Conservation (phyloP, 2,113 vertebrate genomes). For the Psettodes erumei region DNA sequence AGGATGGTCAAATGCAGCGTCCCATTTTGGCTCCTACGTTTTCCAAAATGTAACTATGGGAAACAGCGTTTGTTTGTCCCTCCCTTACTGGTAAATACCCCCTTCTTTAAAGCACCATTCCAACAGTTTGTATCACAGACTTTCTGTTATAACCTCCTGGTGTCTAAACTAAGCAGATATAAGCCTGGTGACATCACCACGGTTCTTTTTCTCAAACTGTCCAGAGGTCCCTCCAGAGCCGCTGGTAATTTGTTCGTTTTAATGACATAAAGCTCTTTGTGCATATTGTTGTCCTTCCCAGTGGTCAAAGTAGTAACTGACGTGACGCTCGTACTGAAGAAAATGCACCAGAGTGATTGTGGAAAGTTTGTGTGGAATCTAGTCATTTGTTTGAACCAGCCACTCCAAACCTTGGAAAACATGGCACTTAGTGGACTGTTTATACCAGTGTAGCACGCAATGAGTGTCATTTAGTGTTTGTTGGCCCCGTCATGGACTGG, state of each 20-base stretch:
- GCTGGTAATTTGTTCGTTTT: too few species aligned
- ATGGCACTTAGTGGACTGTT: constrained; percentile 15
- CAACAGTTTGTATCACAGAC: not conserved
- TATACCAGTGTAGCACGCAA: constrained; percentile 16
- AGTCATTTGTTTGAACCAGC: not conserved
- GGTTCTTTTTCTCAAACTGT: not conserved
- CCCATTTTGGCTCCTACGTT: not conserved
- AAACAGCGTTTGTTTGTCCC: not conserved
- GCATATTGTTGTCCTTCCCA: too few species aligned
- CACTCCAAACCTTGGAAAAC: constrained; percentile 18
- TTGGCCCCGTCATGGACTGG: constrained; percentile 5
- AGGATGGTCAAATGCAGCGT: too few species aligned
- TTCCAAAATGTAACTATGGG: not conserved
- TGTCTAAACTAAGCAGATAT: not conserved
- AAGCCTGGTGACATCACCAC: not conserved
- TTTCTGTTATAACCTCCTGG: not conserved
- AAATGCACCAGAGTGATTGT: constrained; percentile 6
- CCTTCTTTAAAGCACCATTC: not conserved
- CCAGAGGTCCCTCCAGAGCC: not conserved
- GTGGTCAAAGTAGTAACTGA: not conserved
- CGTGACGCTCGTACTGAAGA: not conserved
- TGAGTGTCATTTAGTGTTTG: constrained; percentile 26
- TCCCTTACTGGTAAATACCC: not conserved
- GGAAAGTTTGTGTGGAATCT: constrained; percentile 3
- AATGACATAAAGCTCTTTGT: not conserved